Base-by-base conservation (phyloP, 2,113 vertebrate species). In the Ascaphus truei region DNA sequence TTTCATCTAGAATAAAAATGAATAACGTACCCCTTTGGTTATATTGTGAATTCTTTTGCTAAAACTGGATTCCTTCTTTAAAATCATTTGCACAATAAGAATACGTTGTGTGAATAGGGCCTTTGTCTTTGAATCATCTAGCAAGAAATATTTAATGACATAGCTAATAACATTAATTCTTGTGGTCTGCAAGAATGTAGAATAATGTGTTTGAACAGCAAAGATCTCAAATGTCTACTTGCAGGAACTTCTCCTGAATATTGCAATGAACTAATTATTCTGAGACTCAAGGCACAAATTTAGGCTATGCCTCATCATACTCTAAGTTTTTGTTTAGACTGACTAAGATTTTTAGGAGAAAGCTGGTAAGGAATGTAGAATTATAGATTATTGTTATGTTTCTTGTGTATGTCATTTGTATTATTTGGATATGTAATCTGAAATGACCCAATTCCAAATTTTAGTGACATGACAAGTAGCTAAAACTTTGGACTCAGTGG, bases 91-190 rank as follows among this genome's bases (percentile, higher is more conserved):
- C 39, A 41, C n/a, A 41, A 15, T 61, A 26, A 45, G 45, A 33
- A 51, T 63, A 16, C 26, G 3, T 51, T 31, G 25, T 9, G 13
- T 63, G 61, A 63, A 63, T 51, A 31, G 22, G 22, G 13, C 20
- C 4, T 41, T 66, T 66, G 62, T 66, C 34, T 41, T 51, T 53
- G 33, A 18, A 15, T 41, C 34, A 13, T 57, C 31, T 11, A 30
- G 37, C 23, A 66, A 29, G 29, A 66, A 39, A 41, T 41, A 27
- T 25, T 37, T 66, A 66, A 55, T 66, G 50, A 53, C 62, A 53
- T 16, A 55, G 62, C 62, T 53, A 65, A 41, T 53, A 55, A 66
- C 62, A 53, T 65, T 65, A 36, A 65, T 65, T 65, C 62, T 66
- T 66, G 62, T 55, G 62, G 62, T 66, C 50, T 20, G 7, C 11